phyloP scores from a whole-genome alignment of 2,113 vertebrate species.

The Corythornis madagascariensis region DNA sequence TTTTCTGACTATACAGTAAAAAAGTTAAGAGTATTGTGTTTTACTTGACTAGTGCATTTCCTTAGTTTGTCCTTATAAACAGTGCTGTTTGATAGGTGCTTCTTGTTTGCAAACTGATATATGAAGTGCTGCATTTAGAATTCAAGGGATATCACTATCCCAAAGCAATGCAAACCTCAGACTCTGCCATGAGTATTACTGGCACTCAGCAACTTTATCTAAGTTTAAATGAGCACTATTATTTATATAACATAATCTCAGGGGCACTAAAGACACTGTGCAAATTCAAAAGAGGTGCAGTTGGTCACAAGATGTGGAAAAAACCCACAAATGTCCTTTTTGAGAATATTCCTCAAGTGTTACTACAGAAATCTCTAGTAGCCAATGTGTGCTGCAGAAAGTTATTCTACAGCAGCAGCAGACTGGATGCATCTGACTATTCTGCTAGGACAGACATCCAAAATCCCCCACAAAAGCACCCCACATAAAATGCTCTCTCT shows the following conservation, averaged over 20 bases:
- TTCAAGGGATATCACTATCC: background rate
- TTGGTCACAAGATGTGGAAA: background rate
- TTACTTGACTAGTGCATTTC: background rate
- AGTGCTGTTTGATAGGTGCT: background rate
- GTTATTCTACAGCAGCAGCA: background rate
- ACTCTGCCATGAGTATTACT: background rate
- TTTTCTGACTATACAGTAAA: background rate
- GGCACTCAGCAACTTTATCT: background rate
- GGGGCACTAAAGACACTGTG: background rate
- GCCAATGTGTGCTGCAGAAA: background rate
- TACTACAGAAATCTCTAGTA: background rate
- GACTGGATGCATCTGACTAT: background rate
- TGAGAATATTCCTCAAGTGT: background rate
- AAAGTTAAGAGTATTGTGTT: background rate
- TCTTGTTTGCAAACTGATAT: background rate
- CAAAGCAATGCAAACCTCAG: background rate
- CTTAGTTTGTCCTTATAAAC: background rate
- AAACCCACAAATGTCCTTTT: background rate
- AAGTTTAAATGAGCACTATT: background rate
- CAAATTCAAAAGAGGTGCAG: background rate
- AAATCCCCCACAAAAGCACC: background rate
- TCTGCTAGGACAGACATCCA: background rate
- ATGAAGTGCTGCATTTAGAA: background rate
- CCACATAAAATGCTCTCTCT: background rate
- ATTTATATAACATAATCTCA: background rate